Evolutionary conservation across 2,888 invertebrate species (phyloP), one percentile per base, ranked within the genome.

Genomic region (Biston betularia): DNA sequence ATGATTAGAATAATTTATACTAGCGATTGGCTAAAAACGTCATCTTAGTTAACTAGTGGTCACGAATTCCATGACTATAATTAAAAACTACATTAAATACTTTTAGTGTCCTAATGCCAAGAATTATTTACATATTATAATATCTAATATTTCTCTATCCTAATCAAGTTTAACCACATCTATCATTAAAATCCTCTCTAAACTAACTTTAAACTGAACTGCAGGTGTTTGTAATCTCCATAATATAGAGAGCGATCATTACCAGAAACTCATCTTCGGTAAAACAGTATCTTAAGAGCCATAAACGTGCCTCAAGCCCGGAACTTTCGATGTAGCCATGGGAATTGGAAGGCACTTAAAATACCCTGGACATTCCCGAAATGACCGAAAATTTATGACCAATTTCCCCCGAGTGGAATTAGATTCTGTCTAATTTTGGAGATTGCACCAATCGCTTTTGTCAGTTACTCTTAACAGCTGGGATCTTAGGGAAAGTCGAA

Each of bases 331-430:
- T 71, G 68, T 69, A 68, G 75, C 74, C 66, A 79, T 71, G 72
- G 70, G 74, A 76, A 77, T 80, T 78, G 70, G 74, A 76, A 76
- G 66, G 68, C 75, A 78, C 76, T 80, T 79, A 80, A 80, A 68
- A 69, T 71, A 74, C 72, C 73, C 72, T 71, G 73, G 76, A 76
- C 75, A 79, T 77, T 81, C 80, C 75, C 70, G 78, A 75, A 79
- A 82, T 82, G 80, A 79, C 83, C 84, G 79, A 78, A 80, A 83
- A 87, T 87, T 86, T 85, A 88, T 85, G 75, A 83, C 75, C 86
- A 83, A 87, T 89, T 85, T 82, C 80, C 76, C 63, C 60, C 56
- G 72, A 79, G 80, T 77, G 77, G 76, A 79, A 83, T 81, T 79
- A 76, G 77, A 78, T 76, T 74, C 76, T 73, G 76, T 78, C 81